These are phyloP conservation scores for Chaetodon auriga DNA, from an alignment of 2,113 vertebrate genomes.

Conservation along the genomic window DNA sequence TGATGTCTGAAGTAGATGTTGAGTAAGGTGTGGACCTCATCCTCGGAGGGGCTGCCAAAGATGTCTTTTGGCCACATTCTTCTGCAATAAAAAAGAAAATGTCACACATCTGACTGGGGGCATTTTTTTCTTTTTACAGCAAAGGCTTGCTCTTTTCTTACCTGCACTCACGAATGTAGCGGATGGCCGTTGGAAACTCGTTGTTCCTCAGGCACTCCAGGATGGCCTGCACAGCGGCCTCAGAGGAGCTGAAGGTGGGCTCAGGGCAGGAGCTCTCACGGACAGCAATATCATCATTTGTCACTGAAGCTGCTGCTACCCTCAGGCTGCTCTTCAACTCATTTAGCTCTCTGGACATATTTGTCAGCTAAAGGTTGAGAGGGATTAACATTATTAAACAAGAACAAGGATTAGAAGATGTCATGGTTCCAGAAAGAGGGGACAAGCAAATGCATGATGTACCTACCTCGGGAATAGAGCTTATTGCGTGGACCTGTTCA, in stretches of 20 bases:
- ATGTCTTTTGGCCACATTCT: constrained; percentile 95
- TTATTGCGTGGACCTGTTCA: constrained; percentile 92
- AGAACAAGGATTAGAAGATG: not conserved
- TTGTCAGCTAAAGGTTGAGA: constrained; percentile 86
- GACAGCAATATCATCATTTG: constrained; percentile 75
- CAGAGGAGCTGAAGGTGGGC: constrained; percentile 88
- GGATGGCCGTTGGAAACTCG: constrained; percentile 86
- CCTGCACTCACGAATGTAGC: constrained; percentile 93
- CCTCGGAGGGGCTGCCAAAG: constrained; percentile 93
- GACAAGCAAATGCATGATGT: not conserved
- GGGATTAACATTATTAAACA: constrained; percentile 17
- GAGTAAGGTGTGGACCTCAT: constrained; percentile 95
- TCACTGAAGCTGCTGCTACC: constrained; percentile 86
- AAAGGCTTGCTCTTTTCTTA: constrained; percentile 45
- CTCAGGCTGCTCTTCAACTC: constrained; percentile 90
- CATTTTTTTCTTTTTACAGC: not conserved
- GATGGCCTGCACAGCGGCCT: constrained; percentile 93
- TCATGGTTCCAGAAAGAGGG: constrained; percentile 3
- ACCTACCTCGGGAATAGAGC: constrained; percentile 91
- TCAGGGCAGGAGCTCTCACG: constrained; percentile 77
- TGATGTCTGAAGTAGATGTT: constrained; percentile 98
- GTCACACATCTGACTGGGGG: not conserved
- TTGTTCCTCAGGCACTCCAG: constrained; percentile 91
- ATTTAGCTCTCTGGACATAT: constrained; percentile 93
- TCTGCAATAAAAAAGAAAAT: constrained; percentile 79